Conservation (phyloP, 2,113 vertebrate genomes). For the Mellivora capensis region DNA sequence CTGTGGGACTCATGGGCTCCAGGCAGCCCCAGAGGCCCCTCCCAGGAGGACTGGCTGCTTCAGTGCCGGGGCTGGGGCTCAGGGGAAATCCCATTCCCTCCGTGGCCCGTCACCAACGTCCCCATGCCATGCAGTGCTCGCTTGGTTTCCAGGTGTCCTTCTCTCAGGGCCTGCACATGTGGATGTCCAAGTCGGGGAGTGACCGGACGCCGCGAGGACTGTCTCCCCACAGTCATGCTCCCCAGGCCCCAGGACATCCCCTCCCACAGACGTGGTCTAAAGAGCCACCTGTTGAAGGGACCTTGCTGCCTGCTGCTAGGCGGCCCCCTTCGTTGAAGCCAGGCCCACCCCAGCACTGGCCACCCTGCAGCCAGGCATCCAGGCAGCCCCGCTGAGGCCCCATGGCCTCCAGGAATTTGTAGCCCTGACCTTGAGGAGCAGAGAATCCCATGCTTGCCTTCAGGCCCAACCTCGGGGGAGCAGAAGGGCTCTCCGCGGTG, state of each 20-base stretch:
- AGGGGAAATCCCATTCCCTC: background rate
- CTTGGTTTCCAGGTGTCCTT: background rate
- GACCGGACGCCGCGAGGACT: background rate
- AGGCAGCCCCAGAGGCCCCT: background rate
- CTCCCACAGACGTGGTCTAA: background rate
- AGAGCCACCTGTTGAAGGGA: background rate
- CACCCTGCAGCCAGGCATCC: fast-evolving
- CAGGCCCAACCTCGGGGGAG: background rate
- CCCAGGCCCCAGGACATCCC: background rate
- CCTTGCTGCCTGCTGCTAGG: no score
- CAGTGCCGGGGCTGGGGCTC: background rate
- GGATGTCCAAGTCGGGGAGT: background rate
- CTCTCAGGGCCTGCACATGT: background rate
- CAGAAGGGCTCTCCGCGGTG: background rate
- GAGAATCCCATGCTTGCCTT: fast-evolving
- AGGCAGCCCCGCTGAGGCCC: background rate
- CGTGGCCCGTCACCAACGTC: background rate
- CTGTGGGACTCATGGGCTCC: background rate
- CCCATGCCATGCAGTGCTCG: fast-evolving
- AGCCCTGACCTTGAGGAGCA: background rate
- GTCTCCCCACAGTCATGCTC: background rate
- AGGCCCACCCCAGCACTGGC: background rate
- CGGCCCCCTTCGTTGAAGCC: background rate
- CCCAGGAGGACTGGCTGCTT: background rate
- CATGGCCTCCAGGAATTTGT: no score